Base-by-base conservation (phyloP, 2,113 vertebrate species). In the Crotalus horridus region DNA sequence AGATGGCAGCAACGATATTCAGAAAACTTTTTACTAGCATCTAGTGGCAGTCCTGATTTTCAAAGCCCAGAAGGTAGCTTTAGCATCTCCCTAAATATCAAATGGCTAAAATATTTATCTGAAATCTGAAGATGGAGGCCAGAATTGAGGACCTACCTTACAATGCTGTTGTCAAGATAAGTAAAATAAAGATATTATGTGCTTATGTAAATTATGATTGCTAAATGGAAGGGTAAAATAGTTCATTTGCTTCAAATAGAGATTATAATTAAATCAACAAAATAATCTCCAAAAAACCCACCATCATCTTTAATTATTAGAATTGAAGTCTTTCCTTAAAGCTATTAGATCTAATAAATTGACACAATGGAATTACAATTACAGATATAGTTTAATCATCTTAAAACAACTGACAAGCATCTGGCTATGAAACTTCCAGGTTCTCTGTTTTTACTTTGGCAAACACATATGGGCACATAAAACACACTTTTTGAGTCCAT, bases 291-390 rank as follows among this genome's bases (percentile, higher is more conserved):
- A 74, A 74, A 64, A 64, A 88, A 92, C 3, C 59, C 33, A 29
- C 85, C 91, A 88, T 89, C 33, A 56, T 89, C n/a, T 89, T 15
- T 92, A 92, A 92, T 81, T 89, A 89, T 53, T 74, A 81, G 39
- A 89, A 92, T n/a, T 29, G 91, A 87, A 81, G 33, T 92, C 21
- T 24, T 92, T 92, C 91, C 87, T 74, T 92, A 55, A 55, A 88
- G 87, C 91, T 74, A 88, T 55, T 92, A 92, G 33, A 74, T 55
- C 29, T 89, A 9, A 74, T 69, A 88, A 53, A 12, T 64, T 81
- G 61, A 89, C 81, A 89, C 48, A 92, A 92, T 88, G 20, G 69
- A 88, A 74, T 89, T 61, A 88, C 74, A 46, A 88, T 15, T 33
- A 89, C 86, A 88, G 26, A 74, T 29, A 74, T 59, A 89, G 26